Conservation (phyloP, 2,797 vertebrate genomes). For the Decapterus maruadsi region DNA sequence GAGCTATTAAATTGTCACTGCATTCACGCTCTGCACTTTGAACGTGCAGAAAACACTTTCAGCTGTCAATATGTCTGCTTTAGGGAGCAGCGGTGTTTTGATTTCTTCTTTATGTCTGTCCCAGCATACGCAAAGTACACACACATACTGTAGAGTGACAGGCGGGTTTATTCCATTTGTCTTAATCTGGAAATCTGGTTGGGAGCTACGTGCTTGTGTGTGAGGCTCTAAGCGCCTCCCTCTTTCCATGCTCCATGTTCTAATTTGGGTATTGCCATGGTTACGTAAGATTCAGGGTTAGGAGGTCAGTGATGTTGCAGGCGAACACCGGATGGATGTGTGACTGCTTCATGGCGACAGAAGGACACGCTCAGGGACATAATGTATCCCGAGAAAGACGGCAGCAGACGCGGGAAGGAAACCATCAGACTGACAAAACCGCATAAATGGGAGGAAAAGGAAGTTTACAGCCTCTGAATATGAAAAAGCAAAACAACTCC, state of each 20-base stretch:
- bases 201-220: slow-evolving; percentile 53
- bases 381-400: slow-evolving; percentile 49
- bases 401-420: slow-evolving; percentile 66
- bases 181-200: slow-evolving; percentile 77
- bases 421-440: slow-evolving; percentile 44
- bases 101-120: slow-evolving; percentile 15
- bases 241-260: slow-evolving; percentile 75
- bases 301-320: slow-evolving; percentile 75
- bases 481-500: slow-evolving; percentile 46
- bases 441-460: slow-evolving; percentile 67
- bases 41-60: slow-evolving; percentile 37
- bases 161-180: slow-evolving; percentile 43
- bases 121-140: background rate
- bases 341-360: slow-evolving; percentile 44
- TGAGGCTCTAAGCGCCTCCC: slow-evolving; percentile 69
- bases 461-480: slow-evolving; percentile 70
- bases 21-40: slow-evolving; percentile 23
- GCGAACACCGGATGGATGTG: slow-evolving; percentile 67
- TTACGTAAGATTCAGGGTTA: slow-evolving; percentile 86
- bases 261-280: slow-evolving; percentile 82
- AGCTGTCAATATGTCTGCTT: slow-evolving; percentile 9
- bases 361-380: slow-evolving; percentile 25
- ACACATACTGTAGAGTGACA: background rate
- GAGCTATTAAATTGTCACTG: slow-evolving; percentile 51
- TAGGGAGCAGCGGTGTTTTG: slow-evolving; percentile 13